Base-by-base conservation (phyloP, 2,888 invertebrate genomes). In the Drosophila peninsularis region DNA sequence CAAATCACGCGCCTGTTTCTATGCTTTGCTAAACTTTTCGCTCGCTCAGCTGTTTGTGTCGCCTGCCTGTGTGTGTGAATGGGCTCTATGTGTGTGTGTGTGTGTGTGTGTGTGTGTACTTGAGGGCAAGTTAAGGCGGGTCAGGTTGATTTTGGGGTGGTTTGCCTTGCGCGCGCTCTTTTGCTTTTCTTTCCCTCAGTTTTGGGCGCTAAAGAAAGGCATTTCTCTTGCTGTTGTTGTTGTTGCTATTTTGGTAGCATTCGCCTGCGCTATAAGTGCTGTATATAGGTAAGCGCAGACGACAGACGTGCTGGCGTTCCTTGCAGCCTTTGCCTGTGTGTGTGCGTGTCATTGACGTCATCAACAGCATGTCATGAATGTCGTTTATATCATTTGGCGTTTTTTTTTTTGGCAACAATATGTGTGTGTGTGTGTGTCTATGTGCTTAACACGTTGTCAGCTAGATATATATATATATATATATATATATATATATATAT, bases 361-460 rank as follows among this genome's bases (percentile, higher is more conserved):
- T 87, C 86, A 89, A 81, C 86, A 89, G 81, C 86, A 87, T 89
- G 86, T 87, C 90, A 87, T 88, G 90, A 89, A 88, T 87, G 80
- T 80, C 56, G 62, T 58, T 49, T 69, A 56, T 82, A 64, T 78
- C 62, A 64, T 78, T 85, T 83, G 53, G 62, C 62, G 41, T 67
- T 70, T 63, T 36, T 21, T 41, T 45, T 66, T 19, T 42, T 47
- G 63, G 66, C 67, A 64, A 50, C 37, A 32, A 6, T 61, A 11
- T 61, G 13, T 45, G n/a, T 36, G 30, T 57, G 39, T 72, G 39
- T 62, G 63, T 24, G 24, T 24, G 24, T 24, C 24, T 24, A 24
- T 52, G 41, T 62, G 52, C 55, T 55, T 54, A 58, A 57, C 78
- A 62, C 62, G 60, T 65, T 79, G 68, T 55, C 37, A 67, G 53